Evolutionary conservation across 2,797 vertebrate genomes (phyloP), one percentile per base, ranked within the genome.

Genomic region (Sebastes iracundus): DNA sequence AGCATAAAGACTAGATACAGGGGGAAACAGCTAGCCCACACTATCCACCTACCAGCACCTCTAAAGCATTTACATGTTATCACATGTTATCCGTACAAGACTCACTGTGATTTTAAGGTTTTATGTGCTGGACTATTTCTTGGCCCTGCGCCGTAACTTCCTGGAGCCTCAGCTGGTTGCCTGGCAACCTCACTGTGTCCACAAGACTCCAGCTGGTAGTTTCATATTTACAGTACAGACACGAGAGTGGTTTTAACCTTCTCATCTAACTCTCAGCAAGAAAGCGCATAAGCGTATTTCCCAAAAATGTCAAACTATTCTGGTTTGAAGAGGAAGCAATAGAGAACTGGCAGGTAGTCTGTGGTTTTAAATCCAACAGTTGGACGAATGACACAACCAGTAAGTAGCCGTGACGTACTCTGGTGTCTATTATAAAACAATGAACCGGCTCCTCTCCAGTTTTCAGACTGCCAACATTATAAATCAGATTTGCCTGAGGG

Each of bases 401-500:
- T 56, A 65, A 74, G n/a, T 0, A 76, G 46, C 46, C 18, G 38
- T 32, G 38, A 55, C 30, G 49, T 61, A 68, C 56, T 38, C 22
- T 23, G 13, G 10, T 13, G 25, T 67, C 35, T 60, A 67, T 66
- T 69, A 42, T 77, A 28, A 83, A 74, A 75, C 60, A 72, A 59
- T 79, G 33, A 80, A 28, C 14, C 2, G 0, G 46, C 64, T 72
- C 38, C 46, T 75, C 63, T 70, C 13, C 61, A 27, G n/a, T n/a
- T 59, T 77, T 73, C 58, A 49, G n/a, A 58, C 35, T 25, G 65
- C 52, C 62, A 28, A 35, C 52, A 60, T 77, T 61, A 28, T 77
- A 64, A 73, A 77, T 81, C 32, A 49, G 20, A 58, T 76, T 76
- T 68, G 68, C 78, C 62, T 20, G 62, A 53, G 74, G 80, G 32